These are phyloP conservation scores for Ichneumon xanthorius DNA, from an alignment of 2,888 invertebrate species.

Conservation along the genomic window DNA sequence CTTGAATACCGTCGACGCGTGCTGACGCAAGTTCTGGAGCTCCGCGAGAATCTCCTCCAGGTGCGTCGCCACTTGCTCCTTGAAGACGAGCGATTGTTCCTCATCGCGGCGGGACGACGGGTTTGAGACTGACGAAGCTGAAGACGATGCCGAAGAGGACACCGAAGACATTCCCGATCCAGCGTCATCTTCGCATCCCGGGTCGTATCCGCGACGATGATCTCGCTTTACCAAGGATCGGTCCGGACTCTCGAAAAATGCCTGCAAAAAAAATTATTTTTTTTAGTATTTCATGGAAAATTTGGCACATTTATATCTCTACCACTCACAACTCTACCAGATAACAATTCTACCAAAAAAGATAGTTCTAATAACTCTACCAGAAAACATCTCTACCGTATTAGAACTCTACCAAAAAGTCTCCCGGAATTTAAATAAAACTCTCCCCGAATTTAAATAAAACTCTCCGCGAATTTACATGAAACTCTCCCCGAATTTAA, in stretches of 20 bases:
- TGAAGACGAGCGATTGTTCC: constrained; percentile 1
- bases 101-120: background rate
- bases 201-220: background rate
- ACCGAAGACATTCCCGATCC: background rate
- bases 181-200: background rate
- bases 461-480: no score
- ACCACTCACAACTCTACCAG: no score
- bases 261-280: background rate
- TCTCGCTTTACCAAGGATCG: constrained; percentile 2
- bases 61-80: background rate
- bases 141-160: background rate
- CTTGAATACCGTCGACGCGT: background rate
- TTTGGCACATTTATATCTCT: no score
- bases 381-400: no score
- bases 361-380: no score
- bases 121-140: constrained; percentile 7
- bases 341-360: no score
- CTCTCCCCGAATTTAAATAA: no score
- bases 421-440: no score
- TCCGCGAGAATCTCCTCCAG: constrained; percentile 67
- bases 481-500: no score
- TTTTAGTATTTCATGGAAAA: background rate
- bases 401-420: no score
- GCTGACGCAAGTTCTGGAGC: constrained; percentile 52
- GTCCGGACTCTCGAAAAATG: background rate